Percentiles rank a stretch among this genome's conserved stretches.
phyloP scores from a whole-genome alignment of 30 jellyfish, hydroid and myxozoan species.

The Nemopilema nomurai region DNA sequence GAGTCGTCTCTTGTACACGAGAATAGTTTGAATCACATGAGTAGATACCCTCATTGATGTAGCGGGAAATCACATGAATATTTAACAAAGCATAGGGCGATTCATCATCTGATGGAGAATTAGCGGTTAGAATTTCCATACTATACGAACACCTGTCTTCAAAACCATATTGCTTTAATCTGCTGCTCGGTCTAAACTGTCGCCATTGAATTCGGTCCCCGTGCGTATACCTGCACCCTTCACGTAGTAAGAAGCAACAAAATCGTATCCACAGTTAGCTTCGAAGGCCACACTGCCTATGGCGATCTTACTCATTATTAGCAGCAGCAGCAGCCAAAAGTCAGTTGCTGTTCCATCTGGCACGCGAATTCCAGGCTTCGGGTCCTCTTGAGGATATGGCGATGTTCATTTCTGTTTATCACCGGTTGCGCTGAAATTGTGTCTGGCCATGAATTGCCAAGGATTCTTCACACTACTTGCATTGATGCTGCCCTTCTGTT shows the following conservation, averaged over 20 bases:
- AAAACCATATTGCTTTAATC: conserved; percentile 9
- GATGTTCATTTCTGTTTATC: background rate
- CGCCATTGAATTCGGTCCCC: conserved; percentile 41
- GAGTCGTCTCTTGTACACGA: background rate
- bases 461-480: background rate
- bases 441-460: background rate
- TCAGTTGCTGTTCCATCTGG: background rate
- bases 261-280: background rate
- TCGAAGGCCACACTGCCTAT: background rate
- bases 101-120: conserved; percentile 24
- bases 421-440: background rate
- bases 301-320: background rate
- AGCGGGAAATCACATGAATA: conserved; percentile 26
- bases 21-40: background rate
- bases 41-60: conserved; percentile 9
- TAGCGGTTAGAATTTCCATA: conserved; percentile 17
- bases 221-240: conserved; percentile 5
- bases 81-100: conserved; percentile 49
- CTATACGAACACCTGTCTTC: conserved; percentile 61
- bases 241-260: background rate
- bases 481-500: background rate
- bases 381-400: background rate
- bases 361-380: background rate
- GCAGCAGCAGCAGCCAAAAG: background rate
- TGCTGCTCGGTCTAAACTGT: conserved; percentile 24